Conservation (phyloP, 1,140 invertebrate species). For the Oncopodura yosiiana region DNA sequence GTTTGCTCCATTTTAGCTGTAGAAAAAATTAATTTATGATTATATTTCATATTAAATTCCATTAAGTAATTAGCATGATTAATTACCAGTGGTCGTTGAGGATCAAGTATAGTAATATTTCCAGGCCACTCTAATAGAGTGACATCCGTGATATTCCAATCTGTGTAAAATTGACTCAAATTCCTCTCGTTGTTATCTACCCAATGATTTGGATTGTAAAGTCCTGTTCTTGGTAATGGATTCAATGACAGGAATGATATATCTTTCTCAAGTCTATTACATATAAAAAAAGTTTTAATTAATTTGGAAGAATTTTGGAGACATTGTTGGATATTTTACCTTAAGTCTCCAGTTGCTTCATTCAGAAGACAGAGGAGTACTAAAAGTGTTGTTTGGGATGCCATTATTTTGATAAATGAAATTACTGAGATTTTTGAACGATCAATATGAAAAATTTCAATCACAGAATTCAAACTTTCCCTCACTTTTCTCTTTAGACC, state of each 20-base stretch:
- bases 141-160: slow-evolving; percentile 18
- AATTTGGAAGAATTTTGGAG: no score
- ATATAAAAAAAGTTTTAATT: no score
- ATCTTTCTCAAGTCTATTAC: not conserved
- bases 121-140: slow-evolving; percentile 30
- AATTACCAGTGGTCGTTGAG: slow-evolving; percentile 17
- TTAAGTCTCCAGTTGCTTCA: not conserved
- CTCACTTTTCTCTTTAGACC: no score
- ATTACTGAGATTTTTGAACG: no score
- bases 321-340: no score
- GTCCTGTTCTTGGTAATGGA: not conserved
- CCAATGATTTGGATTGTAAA: not conserved
- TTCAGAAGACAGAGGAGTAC: not conserved
- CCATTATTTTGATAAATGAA: no score
- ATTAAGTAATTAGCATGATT: not conserved
- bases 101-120: slow-evolving; percentile 20
- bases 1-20: slow-evolving; percentile 21
- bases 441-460: no score
- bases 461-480: no score
- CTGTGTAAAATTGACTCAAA: slow-evolving; percentile 17
- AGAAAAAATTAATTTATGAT: not conserved
- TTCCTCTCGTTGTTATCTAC: slow-evolving; percentile 25
- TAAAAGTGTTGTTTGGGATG: no score
- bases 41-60: not conserved
- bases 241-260: slow-evolving; percentile 6